A percentile compares a stretch with the other conserved stretches of the same genome.
Conservation (phyloP, 2,113 vertebrate genomes). For the Setophaga petechia region DNA sequence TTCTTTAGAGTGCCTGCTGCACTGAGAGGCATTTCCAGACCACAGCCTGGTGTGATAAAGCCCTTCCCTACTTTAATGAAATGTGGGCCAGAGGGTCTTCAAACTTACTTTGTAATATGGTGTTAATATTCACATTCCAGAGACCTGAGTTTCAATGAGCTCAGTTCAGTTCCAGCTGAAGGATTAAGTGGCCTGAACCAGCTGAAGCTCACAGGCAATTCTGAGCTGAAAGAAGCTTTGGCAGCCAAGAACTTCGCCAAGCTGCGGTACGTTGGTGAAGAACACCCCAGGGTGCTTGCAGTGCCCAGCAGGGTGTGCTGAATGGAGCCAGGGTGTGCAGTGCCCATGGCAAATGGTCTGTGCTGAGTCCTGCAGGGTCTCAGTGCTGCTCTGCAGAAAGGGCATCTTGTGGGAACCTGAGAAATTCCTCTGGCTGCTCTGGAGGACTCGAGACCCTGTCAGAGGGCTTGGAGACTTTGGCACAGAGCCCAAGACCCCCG, state of each 20-base stretch:
- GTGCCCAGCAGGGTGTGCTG: neutral
- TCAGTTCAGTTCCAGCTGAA: conserved; percentile 82
- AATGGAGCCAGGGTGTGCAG: neutral
- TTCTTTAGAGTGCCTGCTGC: neutral
- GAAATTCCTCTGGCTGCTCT: no score
- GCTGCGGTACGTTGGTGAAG: conserved; percentile 80
- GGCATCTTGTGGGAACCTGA: neutral
- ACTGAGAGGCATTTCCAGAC: neutral
- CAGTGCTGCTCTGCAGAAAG: neutral
- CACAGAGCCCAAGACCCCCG: no score
- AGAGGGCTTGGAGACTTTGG: no score
- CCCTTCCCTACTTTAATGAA: neutral
- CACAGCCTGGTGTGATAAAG: neutral
- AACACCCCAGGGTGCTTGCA: neutral
- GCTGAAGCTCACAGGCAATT: conserved; percentile 91
- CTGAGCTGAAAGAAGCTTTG: conserved; percentile 85
- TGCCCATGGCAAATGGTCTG: neutral
- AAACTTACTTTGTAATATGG: neutral
- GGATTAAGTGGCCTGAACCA: conserved; percentile 88
- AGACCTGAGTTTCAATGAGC: conserved; percentile 90
- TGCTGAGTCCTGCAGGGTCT: neutral
- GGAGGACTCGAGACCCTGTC: no score
- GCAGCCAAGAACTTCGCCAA: conserved; percentile 86
- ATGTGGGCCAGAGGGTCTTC: neutral
- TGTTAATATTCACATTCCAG: conserved; percentile 69